phyloP scores from a whole-genome alignment of 2,888 invertebrate species.

The Phlogophora meticulosa region DNA sequence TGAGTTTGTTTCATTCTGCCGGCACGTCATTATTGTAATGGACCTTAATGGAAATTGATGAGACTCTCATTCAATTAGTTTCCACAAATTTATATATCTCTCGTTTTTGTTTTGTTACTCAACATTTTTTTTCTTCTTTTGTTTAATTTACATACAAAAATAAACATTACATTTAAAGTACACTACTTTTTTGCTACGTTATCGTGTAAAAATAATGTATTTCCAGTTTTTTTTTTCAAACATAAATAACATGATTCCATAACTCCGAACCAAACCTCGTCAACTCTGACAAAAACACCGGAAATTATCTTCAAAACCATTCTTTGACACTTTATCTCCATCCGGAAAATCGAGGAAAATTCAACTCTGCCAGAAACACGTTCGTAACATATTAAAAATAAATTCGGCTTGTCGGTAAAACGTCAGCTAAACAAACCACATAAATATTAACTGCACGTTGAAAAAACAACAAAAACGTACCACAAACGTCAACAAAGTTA shows the following conservation, averaged over 20 bases:
- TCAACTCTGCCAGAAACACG: background rate
- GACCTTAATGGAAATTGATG: constrained; percentile 57
- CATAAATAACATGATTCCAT: too few species aligned
- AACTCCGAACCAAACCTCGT: background rate
- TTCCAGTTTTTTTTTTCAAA: background rate
- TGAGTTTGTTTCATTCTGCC: constrained; percentile 29
- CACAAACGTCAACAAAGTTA: constrained; percentile 72
- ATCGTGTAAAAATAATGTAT: too few species aligned
- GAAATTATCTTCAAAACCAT: constrained; percentile 29
- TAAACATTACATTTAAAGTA: too few species aligned
- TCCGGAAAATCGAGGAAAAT: background rate
- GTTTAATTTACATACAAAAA: background rate
- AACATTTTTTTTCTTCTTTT: background rate
- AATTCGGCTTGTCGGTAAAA: background rate
- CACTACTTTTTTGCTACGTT: too few species aligned
- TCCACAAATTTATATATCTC: constrained; percentile 8
- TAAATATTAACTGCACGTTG: constrained; percentile 34
- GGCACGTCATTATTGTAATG: constrained; percentile 52
- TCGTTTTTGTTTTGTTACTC: constrained; percentile 15
- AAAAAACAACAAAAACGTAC: constrained; percentile 66
- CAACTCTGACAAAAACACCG: background rate
- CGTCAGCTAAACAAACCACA: background rate
- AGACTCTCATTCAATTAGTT: constrained; percentile 48
- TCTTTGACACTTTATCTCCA: background rate
- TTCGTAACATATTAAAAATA: background rate